Evolutionary conservation across 2,113 vertebrate species (phyloP).

Genomic region (Enhydra lutris): DNA sequence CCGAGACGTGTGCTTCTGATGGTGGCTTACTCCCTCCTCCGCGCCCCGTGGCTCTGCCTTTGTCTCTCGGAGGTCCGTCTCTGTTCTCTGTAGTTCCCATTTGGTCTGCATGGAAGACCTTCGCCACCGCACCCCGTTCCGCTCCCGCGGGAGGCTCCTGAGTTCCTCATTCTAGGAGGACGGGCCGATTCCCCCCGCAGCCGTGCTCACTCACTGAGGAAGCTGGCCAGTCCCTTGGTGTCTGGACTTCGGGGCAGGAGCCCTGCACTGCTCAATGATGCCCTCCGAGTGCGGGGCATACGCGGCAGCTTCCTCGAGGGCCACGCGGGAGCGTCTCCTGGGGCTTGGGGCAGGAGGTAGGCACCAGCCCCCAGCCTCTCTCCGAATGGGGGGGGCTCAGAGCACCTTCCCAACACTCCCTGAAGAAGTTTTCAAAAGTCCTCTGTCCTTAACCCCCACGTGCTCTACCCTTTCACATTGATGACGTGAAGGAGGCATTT

Average conservation of each 20-base stretch:
- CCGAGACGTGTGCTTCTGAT: neutral
- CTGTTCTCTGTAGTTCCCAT: neutral
- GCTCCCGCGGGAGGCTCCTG: neutral
- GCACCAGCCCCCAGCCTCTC: neutral
- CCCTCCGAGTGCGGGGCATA: neutral
- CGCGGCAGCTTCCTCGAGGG: neutral
- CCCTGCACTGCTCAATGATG: neutral
- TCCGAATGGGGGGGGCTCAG: neutral
- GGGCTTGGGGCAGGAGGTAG: neutral
- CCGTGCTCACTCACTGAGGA: neutral
- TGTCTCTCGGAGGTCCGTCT: neutral
- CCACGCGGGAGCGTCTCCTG: neutral
- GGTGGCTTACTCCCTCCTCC: neutral
- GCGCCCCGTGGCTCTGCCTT: neutral
- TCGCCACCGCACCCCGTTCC: rapidly evolving
- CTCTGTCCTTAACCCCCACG: neutral
- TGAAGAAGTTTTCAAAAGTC: neutral
- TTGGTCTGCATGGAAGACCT: neutral
- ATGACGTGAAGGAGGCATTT: neutral
- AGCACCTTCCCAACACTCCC: neutral
- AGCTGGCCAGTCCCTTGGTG: neutral
- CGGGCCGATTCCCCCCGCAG: neutral
- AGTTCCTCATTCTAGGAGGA: neutral
- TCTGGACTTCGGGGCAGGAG: neutral
- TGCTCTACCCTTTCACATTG: neutral